phyloP scores from a whole-genome alignment of 2,888 invertebrate genomes.

The Altica lythri region DNA sequence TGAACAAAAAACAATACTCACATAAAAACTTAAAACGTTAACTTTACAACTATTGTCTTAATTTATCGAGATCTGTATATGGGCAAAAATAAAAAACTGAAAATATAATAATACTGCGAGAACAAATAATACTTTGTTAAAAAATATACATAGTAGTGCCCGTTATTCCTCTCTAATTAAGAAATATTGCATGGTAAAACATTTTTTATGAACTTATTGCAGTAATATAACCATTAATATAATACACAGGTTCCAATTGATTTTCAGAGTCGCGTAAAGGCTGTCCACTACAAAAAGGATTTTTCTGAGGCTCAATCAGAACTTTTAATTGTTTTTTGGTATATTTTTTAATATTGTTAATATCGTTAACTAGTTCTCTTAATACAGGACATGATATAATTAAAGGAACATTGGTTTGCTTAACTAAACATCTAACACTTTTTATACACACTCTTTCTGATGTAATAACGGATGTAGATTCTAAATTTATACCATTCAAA shows the following conservation, averaged over 20 bases:
- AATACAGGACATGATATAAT: constrained; percentile 49
- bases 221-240: constrained; percentile 45
- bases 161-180: no score
- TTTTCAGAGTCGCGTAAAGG: constrained; percentile 47
- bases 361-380: constrained; percentile 47
- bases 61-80: no score
- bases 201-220: constrained; percentile 24
- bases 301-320: constrained; percentile 38
- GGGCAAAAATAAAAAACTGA: no score
- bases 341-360: constrained; percentile 29
- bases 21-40: no score
- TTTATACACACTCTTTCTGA: constrained; percentile 44
- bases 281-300: constrained; percentile 45
- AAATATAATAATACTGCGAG: no score
- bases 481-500: constrained; percentile 52
- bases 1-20: no score
- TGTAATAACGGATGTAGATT: constrained; percentile 7
- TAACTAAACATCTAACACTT: constrained; percentile 42
- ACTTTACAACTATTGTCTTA: no score
- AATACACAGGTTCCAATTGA: constrained; percentile 44
- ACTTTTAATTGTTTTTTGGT: constrained; percentile 29
- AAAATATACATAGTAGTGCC: no score
- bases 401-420: constrained; percentile 40
- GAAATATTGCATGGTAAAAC: no score
- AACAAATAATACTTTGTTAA: no score